A percentile compares a stretch with the other conserved stretches of the same genome.
These are phyloP conservation scores for Theonella swinhoei DNA, from an alignment of 37 sponge, comb jelly and placozoan genomes.

Conservation along the genomic window DNA sequence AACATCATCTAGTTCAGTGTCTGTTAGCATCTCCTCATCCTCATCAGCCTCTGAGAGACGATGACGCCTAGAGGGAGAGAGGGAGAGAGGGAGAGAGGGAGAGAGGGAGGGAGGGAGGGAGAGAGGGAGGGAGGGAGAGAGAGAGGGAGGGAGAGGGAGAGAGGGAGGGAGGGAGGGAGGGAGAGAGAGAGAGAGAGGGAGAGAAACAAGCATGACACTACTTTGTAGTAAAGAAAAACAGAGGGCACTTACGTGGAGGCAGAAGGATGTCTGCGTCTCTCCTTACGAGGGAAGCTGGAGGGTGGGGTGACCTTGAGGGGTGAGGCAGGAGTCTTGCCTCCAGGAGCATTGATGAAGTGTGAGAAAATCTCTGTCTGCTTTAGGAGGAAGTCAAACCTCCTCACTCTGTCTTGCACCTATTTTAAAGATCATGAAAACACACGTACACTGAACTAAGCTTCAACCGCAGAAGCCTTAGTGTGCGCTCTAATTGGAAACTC, in stretches of 20 bases:
- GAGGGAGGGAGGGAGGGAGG: neutral
- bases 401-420: constrained; percentile 75
- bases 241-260: constrained; percentile 59
- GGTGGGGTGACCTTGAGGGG: constrained; percentile 84
- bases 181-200: neutral
- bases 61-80: constrained; percentile 68
- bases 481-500: constrained; percentile 26
- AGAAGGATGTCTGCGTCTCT: constrained; percentile 63
- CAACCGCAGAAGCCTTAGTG: neutral
- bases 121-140: neutral
- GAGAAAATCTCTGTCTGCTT: constrained; percentile 97
- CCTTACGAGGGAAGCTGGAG: constrained; percentile 10
- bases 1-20: constrained; percentile 33
- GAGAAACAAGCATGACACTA: neutral
- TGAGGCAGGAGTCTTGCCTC: constrained; percentile 78
- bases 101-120: neutral
- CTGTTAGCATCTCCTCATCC: constrained; percentile 87
- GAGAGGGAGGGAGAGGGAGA: neutral
- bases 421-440: too few relatives aligned
- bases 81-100: neutral
- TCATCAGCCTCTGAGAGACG: constrained; percentile 95
- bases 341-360: constrained; percentile 86
- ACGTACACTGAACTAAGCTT: neutral
- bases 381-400: constrained; percentile 91
- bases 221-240: neutral